Evolutionary conservation across 2,888 invertebrate genomes (phyloP), one percentile per base, ranked within the genome.

Genomic region (Carpatolechia fugitivella): DNA sequence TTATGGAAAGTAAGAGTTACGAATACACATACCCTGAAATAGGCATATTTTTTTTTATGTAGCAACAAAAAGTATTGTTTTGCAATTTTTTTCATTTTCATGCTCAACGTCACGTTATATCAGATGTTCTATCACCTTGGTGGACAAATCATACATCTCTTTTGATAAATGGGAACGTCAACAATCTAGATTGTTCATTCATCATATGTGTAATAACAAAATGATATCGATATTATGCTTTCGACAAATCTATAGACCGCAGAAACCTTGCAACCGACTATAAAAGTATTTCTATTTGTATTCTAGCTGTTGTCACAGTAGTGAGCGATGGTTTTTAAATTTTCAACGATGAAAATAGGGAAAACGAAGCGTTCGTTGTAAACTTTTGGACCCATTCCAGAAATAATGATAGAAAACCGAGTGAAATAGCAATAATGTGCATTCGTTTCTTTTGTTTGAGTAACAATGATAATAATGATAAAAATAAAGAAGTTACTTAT

Each of bases 311-410:
- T 89, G 89, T 88, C 89, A 88, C 86, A 79, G 69, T 73, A 71
- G 87, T 90, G 89, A 90, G 79, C 83, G 88, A 89, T 89, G 85
- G 85, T 83, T 90, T 89, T 89, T 87, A 88, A 87, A 89, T 87
- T 88, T 88, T 88, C 78, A 64, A 75, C 75, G 87, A 86, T 89
- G 89, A 87, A 90, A 89, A 89, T 87, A 89, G 88, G 88, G 88
- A 88, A 90, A 89, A 83, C 85, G 20, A 80, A 83, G 81, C 77
- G 82, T 69, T 74, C 78, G 83, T 83, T 85, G 85, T 87, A 83
- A 83, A 76, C 76, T 70, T 77, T 85, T 90, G 89, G 89, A 81
- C 67, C 69, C 35, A 60, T 52, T 80, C 89, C 89, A 89, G 80
- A 76, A 82, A 81, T 81, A 82, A 85, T 86, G 83, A 85, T 81